Conservation (phyloP, 1,140 invertebrate genomes). For the Drosophila kanapiae region DNA sequence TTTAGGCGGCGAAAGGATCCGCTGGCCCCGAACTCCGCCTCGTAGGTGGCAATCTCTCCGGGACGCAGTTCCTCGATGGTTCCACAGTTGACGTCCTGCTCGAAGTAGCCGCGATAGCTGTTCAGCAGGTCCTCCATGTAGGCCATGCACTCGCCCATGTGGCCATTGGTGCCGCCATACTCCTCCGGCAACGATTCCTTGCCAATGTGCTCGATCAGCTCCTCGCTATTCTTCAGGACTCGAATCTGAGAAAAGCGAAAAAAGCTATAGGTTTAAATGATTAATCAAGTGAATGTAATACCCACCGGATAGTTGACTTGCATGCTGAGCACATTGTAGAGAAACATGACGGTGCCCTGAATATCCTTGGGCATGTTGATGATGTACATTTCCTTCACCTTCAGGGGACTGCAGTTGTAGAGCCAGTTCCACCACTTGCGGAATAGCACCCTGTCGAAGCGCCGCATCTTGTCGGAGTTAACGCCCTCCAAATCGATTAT, state of each 20-base stretch:
- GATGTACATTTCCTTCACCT: conserved; percentile 86
- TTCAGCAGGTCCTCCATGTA: conserved; percentile 87
- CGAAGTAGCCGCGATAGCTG: conserved; percentile 86
- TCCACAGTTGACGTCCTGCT: conserved; percentile 86
- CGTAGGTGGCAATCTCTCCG: conserved; percentile 87
- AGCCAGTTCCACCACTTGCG: conserved; percentile 85
- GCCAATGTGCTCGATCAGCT: conserved; percentile 86
- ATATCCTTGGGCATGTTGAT: conserved; percentile 86
- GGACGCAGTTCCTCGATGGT: conserved; percentile 87
- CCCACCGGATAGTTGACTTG: conserved; percentile 74
- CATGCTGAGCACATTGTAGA: conserved; percentile 69
- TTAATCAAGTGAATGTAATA: not conserved
- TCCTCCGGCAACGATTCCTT: conserved; percentile 86
- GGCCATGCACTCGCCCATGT: conserved; percentile 86
- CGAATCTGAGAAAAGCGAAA: conserved; percentile 42
- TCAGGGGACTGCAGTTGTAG: conserved; percentile 86
- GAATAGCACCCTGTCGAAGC: conserved; percentile 85
- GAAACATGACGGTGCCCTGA: conserved; percentile 67
- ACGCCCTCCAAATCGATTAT: conserved; percentile 86
- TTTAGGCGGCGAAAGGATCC: conserved; percentile 88
- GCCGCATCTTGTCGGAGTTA: conserved; percentile 85
- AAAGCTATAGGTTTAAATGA: not conserved
- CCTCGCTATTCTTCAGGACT: conserved; percentile 79
- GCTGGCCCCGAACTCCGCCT: conserved; percentile 87
- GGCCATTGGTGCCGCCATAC: conserved; percentile 87